A percentile compares a stretch with the other conserved stretches of the same genome.
Conservation (phyloP, 2,113 vertebrate species). For the Eptesicus fuscus region DNA sequence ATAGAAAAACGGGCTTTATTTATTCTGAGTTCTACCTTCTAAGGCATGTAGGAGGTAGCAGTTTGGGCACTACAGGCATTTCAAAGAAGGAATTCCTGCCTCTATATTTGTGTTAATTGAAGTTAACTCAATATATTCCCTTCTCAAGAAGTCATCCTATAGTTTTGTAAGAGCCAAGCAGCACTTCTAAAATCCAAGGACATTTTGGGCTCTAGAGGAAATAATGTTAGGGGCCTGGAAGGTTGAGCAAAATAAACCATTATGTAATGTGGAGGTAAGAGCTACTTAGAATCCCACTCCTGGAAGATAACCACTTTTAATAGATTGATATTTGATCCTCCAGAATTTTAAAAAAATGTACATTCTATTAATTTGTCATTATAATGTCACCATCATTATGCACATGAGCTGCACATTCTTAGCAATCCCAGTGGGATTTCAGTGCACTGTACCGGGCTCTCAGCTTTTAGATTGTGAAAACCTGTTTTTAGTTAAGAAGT, state of each 20-base stretch:
- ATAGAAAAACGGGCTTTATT: background rate
- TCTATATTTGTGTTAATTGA: background rate
- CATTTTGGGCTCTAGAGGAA: background rate
- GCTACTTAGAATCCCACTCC: background rate
- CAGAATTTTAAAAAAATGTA: background rate
- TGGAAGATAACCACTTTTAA: background rate
- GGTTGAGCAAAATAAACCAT: background rate
- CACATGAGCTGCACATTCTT: background rate
- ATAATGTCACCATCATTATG: background rate
- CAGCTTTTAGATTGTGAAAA: background rate
- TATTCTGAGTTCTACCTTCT: background rate
- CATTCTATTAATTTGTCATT: background rate
- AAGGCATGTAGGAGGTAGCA: background rate
- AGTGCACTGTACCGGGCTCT: background rate
- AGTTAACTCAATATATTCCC: background rate
- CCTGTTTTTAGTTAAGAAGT: background rate
- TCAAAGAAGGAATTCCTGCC: background rate
- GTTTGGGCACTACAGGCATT: background rate
- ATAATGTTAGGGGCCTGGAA: background rate
- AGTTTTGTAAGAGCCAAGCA: background rate
- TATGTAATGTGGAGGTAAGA: background rate
- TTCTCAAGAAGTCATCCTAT: background rate
- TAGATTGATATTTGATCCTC: background rate
- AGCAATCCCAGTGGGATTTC: background rate
- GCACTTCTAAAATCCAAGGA: background rate